phyloP scores from a whole-genome alignment of 1,140 invertebrate genomes.

The Conus betulinus region DNA sequence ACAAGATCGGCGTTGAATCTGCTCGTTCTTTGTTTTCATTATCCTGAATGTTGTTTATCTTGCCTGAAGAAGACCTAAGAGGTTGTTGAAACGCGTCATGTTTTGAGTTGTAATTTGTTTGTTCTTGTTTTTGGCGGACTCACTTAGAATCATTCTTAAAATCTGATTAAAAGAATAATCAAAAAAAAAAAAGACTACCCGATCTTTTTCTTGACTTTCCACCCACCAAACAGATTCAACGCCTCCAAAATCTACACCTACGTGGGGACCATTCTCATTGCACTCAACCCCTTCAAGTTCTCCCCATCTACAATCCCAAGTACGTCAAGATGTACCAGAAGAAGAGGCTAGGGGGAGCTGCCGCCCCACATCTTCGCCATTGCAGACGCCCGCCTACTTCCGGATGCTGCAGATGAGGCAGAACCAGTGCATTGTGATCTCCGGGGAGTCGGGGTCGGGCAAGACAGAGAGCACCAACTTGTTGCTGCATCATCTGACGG shows the following conservation, averaged over 20 bases:
- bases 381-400: conserved; percentile 96
- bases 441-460: conserved; percentile 98
- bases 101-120: no score
- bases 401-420: conserved; percentile 92
- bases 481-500: conserved; percentile 94
- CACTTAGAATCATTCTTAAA: no score
- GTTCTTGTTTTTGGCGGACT: no score
- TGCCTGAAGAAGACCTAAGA: no score
- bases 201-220: no score
- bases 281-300: conserved; percentile 89
- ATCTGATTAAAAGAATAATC: no score
- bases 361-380: conserved; percentile 98
- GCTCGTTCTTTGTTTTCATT: no score
- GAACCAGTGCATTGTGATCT: conserved; percentile 98
- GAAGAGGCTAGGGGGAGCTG: conserved; percentile 83
- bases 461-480: conserved; percentile 97
- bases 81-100: no score
- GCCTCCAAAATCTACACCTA: conserved; percentile 97
- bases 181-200: no score
- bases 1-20: no score
- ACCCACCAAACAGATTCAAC: conserved; percentile 81
- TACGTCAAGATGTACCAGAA: conserved; percentile 97
- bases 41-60: no score
- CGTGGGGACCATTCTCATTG: conserved; percentile 96
- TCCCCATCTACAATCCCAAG: conserved; percentile 98